Percentiles rank a stretch among this genome's conserved stretches.
Evolutionary conservation across 2,797 vertebrate species (phyloP).

Genomic region (Sus cebifrons): DNA sequence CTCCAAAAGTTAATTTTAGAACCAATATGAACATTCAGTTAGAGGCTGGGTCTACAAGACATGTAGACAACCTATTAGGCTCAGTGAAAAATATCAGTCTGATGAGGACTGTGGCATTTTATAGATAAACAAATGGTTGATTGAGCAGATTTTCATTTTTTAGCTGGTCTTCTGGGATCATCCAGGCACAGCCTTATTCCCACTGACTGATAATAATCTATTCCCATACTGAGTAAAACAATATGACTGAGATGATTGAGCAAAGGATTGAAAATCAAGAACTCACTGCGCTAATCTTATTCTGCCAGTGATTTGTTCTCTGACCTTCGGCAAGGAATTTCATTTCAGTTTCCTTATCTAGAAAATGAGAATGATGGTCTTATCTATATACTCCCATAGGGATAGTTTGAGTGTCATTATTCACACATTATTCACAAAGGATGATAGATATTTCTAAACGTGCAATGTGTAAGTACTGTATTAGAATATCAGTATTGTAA

Average conservation of each 20-base stretch:
- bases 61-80: background rate
- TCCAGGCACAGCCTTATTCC: constrained; percentile 41
- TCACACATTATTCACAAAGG: constrained; percentile 77
- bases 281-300: constrained; percentile 79
- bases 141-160: constrained; percentile 70
- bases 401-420: constrained; percentile 73
- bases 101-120: constrained; percentile 51
- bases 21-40: background rate
- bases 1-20: constrained; percentile 30
- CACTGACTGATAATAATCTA: constrained; percentile 74
- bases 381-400: constrained; percentile 69
- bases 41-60: background rate
- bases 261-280: constrained; percentile 80
- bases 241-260: constrained; percentile 69
- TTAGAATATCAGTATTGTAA: constrained; percentile 73
- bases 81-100: constrained; percentile 57
- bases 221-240: constrained; percentile 75
- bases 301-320: constrained; percentile 80
- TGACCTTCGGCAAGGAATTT: constrained; percentile 83
- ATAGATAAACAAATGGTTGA: constrained; percentile 71
- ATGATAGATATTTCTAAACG: constrained; percentile 66
- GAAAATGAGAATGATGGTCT: constrained; percentile 83
- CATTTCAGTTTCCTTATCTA: constrained; percentile 85
- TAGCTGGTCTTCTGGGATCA: constrained; percentile 53
- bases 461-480: background rate